phyloP scores from a whole-genome alignment of 2,797 vertebrate genomes.

The Semotilus atromaculatus region DNA sequence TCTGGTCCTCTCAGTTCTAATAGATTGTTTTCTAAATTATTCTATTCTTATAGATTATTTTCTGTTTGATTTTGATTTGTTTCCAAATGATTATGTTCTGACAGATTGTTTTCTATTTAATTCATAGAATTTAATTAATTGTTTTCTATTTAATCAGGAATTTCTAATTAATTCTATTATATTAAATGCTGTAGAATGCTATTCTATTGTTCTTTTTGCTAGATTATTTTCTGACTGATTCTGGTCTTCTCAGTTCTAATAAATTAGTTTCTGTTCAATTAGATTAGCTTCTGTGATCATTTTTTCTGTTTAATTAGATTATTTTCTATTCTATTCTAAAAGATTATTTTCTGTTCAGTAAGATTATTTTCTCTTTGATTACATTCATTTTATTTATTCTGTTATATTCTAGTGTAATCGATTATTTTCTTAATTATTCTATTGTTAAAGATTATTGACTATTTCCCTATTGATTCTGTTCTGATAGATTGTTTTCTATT shows the following conservation, averaged over 20 bases:
- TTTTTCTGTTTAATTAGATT: background rate
- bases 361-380: background rate
- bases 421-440: background rate
- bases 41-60: background rate
- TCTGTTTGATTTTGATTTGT: background rate
- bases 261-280: background rate
- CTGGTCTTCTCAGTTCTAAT: background rate
- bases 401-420: background rate
- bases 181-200: too few relatives aligned
- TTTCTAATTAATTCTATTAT: background rate
- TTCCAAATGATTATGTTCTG: background rate
- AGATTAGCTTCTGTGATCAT: background rate
- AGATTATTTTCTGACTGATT: background rate
- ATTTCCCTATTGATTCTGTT: background rate
- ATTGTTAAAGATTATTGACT: background rate
- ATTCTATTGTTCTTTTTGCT: background rate
- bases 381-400: background rate
- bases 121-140: too few relatives aligned
- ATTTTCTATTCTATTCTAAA: background rate
- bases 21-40: background rate
- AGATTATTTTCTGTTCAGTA: background rate
- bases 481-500: background rate
- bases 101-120: background rate
- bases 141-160: background rate
- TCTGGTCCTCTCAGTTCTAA: background rate